Evolutionary conservation across 2,113 vertebrate genomes (phyloP).

Genomic region (Colius striatus): DNA sequence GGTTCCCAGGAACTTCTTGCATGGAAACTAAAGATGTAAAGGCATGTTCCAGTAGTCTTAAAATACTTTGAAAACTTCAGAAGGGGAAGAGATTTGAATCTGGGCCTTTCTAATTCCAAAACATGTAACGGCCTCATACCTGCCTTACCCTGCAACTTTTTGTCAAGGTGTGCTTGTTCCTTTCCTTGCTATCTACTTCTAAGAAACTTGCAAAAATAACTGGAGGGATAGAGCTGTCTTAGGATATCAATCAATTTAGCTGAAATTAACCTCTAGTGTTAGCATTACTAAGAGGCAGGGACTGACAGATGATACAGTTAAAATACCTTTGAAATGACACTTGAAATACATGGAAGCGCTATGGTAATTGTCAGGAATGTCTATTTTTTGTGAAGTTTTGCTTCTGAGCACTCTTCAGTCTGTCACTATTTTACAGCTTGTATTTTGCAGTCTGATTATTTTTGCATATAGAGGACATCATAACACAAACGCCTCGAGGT

Average conservation of each 20-base stretch:
- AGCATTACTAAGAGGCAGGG: background rate
- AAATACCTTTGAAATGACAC: background rate
- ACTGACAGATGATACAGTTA: background rate
- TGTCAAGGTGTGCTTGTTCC: background rate
- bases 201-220: background rate
- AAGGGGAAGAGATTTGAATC: background rate
- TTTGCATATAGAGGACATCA: background rate
- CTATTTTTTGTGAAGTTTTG: background rate
- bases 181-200: background rate
- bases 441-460: slow-evolving; percentile 9
- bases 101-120: background rate
- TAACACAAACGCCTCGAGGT: background rate
- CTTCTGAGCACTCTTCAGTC: background rate
- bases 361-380: background rate
- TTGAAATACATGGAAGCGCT: background rate
- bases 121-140: background rate
- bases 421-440: background rate
- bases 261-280: background rate
- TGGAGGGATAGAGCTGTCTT: too few relatives aligned
- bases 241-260: background rate
- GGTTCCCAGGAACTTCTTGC: background rate
- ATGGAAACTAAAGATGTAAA: background rate
- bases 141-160: background rate
- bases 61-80: background rate
- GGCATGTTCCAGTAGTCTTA: background rate